Evolutionary conservation across 2,113 vertebrate genomes (phyloP), one percentile per base, ranked within the genome.

Genomic region (Brachirus orientalis): DNA sequence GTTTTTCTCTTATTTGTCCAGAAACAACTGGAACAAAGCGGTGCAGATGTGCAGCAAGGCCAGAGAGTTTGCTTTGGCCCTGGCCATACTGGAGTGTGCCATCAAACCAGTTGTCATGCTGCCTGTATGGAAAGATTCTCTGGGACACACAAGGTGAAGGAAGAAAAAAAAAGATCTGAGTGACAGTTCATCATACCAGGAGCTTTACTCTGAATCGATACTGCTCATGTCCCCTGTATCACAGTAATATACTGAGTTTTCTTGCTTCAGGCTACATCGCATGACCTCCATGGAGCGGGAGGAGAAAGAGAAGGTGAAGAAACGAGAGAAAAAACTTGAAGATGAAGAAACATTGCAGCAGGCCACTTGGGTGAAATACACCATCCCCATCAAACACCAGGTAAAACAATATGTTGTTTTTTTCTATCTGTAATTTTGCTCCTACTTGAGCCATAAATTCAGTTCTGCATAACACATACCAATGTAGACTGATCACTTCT

Each of bases 31-130:
- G 98, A 98, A 97, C 89, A 98, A 99, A 80, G 98, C 98, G 10
- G 98, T 99, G 64, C 98, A 99, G 89, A 99, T 99, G 98, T 99
- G 98, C 90, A 99, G 96, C 87, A 99, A 99, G 72, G 97, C 98
- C 16, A 89, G 97, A 84, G 98, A 99, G 82, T 99, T 99, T 87
- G 97, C 98, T 37, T 82, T 99, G 83, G 98, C 98, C 1, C 85
- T 99, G 85, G 98, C 97, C 43, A 99, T 99, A 63, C 83, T 99
- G 88, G 98, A 99, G 82, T 99, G 98, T 89, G 98, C 98, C 62
- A 98, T 99, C 86, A 99, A 99, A 84, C 97, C 98, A 0, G 98
- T 99, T 76, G 98, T 98, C 74, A 98, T 96, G 96, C 92, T 98
- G 47, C 95, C 97, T 0, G 93, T 99, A 17, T 99, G 97, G 97